These are phyloP conservation scores for Montipora efflorescens DNA, from an alignment of 64 coral and sea anemone genomes.

Conservation along the genomic window DNA sequence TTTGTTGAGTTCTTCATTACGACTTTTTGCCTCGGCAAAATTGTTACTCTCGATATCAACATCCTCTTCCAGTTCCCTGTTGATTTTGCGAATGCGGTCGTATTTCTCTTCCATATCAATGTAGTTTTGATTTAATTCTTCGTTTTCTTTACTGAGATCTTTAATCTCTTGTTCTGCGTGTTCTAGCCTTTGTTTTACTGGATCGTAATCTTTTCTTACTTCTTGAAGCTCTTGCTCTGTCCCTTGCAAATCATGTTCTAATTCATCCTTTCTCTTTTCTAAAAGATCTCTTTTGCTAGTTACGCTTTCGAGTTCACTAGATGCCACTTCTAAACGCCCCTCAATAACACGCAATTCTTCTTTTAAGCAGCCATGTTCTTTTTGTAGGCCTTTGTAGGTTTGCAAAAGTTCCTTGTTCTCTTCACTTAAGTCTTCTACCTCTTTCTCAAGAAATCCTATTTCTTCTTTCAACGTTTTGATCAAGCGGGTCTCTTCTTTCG, in stretches of 20 bases:
- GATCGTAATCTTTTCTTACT: slow-evolving; percentile 3
- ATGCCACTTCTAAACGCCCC: not conserved
- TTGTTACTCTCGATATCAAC: slow-evolving; percentile 28
- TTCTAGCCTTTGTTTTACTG: not conserved
- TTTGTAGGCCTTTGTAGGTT: slow-evolving; percentile 3
- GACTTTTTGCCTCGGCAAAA: not conserved
- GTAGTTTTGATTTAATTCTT: slow-evolving; percentile 31
- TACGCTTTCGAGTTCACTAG: not conserved
- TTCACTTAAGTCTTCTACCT: slow-evolving; percentile 50
- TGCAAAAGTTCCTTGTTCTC: slow-evolving; percentile 36
- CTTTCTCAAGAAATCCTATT: slow-evolving; percentile 37
- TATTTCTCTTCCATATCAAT: slow-evolving; percentile 18
- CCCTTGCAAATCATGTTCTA: slow-evolving; percentile 3
- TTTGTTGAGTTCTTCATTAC: slow-evolving; percentile 10
- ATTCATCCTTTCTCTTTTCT: not conserved
- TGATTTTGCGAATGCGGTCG: slow-evolving; percentile 20
- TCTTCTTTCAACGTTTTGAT: slow-evolving; percentile 13
- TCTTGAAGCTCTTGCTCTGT: not conserved
- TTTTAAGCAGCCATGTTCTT: not conserved
- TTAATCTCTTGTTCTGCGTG: slow-evolving; percentile 8
- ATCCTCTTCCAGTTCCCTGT: slow-evolving; percentile 38
- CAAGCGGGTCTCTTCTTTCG: not conserved
- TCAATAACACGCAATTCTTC: not conserved
- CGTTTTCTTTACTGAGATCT: slow-evolving; percentile 24
- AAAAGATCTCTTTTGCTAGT: not conserved